A percentile compares a stretch with the other conserved stretches of the same genome.
Conservation (phyloP, 2,888 invertebrate genomes). For the Lasiommata megera region DNA sequence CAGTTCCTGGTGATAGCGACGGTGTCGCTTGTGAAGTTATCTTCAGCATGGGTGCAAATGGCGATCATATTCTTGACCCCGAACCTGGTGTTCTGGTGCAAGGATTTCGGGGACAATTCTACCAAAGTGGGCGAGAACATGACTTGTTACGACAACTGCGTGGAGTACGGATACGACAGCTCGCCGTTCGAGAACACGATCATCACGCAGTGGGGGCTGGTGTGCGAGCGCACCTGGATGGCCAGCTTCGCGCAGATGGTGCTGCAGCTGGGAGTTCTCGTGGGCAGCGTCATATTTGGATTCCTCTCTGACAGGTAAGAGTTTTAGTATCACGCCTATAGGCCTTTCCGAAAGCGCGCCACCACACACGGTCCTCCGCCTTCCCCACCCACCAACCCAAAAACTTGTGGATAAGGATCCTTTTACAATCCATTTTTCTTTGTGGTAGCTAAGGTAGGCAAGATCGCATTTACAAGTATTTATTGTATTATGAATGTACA, state of each 20-base stretch:
- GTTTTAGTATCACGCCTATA: too few relatives aligned
- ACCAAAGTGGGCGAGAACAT: slow-evolving; percentile 54
- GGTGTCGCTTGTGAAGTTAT: slow-evolving; percentile 86
- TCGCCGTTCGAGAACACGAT: slow-evolving; percentile 86
- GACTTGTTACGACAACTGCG: slow-evolving; percentile 78
- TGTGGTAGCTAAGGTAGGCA: too few relatives aligned
- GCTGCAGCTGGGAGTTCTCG: slow-evolving; percentile 86
- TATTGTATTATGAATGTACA: too few relatives aligned
- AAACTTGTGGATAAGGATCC: too few relatives aligned
- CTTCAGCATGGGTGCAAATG: slow-evolving; percentile 89
- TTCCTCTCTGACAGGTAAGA: slow-evolving; percentile 86
- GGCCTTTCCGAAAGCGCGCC: too few relatives aligned
- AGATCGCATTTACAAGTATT: too few relatives aligned
- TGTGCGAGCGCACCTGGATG: slow-evolving; percentile 84
- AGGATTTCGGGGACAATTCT: slow-evolving; percentile 46
- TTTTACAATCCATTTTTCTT: too few relatives aligned
- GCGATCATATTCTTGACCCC: slow-evolving; percentile 88
- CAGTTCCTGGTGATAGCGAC: slow-evolving; percentile 84
- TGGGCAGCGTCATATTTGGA: slow-evolving; percentile 87
- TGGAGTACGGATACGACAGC: slow-evolving; percentile 81
- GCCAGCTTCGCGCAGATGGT: slow-evolving; percentile 87
- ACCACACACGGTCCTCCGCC: too few relatives aligned
- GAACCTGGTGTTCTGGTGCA: slow-evolving; percentile 77
- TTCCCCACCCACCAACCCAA: too few relatives aligned
- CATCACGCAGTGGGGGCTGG: slow-evolving; percentile 87